Conservation (phyloP, 1,140 invertebrate species). For the Eupeodes corollae region DNA sequence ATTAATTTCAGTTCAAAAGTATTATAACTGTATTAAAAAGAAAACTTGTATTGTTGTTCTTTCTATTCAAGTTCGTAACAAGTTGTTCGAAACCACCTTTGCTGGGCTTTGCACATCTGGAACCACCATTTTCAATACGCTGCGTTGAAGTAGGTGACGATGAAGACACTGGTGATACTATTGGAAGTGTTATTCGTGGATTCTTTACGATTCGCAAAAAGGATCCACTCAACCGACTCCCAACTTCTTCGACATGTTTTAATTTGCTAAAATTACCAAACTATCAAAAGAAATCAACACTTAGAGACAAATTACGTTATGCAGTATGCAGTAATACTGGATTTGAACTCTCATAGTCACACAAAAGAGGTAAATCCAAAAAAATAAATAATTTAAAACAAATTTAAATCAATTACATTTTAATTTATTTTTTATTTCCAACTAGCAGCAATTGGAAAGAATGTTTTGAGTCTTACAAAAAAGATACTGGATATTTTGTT, state of each 20-base stretch:
- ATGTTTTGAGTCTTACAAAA: too few relatives aligned
- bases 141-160: constrained; percentile 98
- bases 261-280: constrained; percentile 97
- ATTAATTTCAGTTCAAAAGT: too few relatives aligned
- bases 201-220: constrained; percentile 96
- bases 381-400: too few relatives aligned
- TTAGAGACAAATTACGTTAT: constrained; percentile 92
- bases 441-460: too few relatives aligned
- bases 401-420: too few relatives aligned
- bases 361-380: too few relatives aligned
- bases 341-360: constrained; percentile 74
- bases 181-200: constrained; percentile 86
- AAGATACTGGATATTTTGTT: too few relatives aligned
- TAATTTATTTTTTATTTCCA: too few relatives aligned
- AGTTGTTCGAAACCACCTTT: constrained; percentile 92
- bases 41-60: not conserved
- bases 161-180: constrained; percentile 67
- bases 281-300: constrained; percentile 90
- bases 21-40: too few relatives aligned
- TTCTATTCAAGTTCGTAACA: constrained; percentile 81
- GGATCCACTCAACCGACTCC: constrained; percentile 88
- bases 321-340: constrained; percentile 96
- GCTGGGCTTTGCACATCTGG: constrained; percentile 91
- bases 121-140: constrained; percentile 97
- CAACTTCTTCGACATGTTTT: constrained; percentile 98